A percentile compares a stretch with the other conserved stretches of the same genome.
phyloP scores from a whole-genome alignment of 2,113 vertebrate genomes.

The Prinia subflava region DNA sequence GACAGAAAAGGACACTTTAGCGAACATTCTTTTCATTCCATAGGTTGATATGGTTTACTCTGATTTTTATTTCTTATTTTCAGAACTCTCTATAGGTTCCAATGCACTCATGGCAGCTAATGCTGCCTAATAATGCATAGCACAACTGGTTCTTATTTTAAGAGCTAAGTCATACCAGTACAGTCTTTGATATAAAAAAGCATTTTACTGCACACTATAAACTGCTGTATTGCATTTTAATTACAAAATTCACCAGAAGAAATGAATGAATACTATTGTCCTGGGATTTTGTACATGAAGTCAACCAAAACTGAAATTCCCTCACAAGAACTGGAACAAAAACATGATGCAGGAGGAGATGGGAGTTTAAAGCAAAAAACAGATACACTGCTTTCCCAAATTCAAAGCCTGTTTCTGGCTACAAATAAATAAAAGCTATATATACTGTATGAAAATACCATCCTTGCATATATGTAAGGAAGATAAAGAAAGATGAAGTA shows the following conservation, averaged over 20 bases:
- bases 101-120: background rate
- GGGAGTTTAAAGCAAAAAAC: background rate
- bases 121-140: background rate
- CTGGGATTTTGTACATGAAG: background rate
- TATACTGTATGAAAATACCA: background rate
- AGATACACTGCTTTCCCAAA: background rate
- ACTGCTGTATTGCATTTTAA: background rate
- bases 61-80: background rate
- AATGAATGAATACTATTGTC: background rate
- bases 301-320: background rate
- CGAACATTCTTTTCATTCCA: background rate
- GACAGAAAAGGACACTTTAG: background rate
- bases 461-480: background rate
- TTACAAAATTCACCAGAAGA: background rate
- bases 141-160: background rate
- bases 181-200: background rate
- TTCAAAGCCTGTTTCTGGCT: background rate
- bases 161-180: background rate
- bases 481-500: background rate
- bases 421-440: background rate
- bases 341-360: background rate
- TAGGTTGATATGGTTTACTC: rapidly evolving
- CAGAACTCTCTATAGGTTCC: background rate
- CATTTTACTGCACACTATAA: background rate
- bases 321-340: background rate